Percentiles rank a stretch among this genome's conserved stretches.
Evolutionary conservation across 2,797 vertebrate species (phyloP).

Genomic region (Sebastes jordani): DNA sequence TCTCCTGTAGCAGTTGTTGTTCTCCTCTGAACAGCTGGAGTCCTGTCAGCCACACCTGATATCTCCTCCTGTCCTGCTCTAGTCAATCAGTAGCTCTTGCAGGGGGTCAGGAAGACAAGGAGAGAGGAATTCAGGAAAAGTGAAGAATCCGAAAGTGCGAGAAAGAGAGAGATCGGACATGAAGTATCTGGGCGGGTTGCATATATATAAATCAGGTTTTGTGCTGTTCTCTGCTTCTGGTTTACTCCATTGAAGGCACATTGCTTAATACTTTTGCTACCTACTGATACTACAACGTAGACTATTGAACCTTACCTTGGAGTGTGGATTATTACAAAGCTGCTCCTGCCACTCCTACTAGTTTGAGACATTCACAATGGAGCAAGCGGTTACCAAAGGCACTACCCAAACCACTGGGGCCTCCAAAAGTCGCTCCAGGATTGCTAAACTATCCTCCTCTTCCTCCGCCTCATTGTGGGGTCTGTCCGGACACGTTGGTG

Average conservation of each 20-base stretch:
- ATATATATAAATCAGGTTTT: slow-evolving; percentile 15
- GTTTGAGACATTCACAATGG: slow-evolving; percentile 48
- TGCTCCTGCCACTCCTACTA: not conserved
- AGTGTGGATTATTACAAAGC: not conserved
- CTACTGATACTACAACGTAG: not conserved
- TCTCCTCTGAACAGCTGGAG: slow-evolving; percentile 66
- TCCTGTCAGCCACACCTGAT: slow-evolving; percentile 50
- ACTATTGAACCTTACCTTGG: not conserved
- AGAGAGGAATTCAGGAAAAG: not conserved
- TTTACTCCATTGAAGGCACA: not conserved
- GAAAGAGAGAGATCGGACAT: not conserved
- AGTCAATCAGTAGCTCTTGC: slow-evolving; percentile 56
- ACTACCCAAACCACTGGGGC: not conserved
- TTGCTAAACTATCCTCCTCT: not conserved
- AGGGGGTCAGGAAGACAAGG: slow-evolving; percentile 31
- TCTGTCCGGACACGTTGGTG: slow-evolving; percentile 46
- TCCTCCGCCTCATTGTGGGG: slow-evolving; percentile 36
- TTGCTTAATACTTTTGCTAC: not conserved
- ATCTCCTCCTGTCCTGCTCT: slow-evolving; percentile 22
- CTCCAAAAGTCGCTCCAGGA: not conserved
- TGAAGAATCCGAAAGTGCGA: slow-evolving; percentile 42
- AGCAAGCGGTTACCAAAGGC: slow-evolving; percentile 28
- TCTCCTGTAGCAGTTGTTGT: slow-evolving; percentile 67
- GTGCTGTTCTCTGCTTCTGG: not conserved
- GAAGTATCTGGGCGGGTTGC: not conserved